Percentiles rank a stretch among this genome's conserved stretches.
phyloP scores from a whole-genome alignment of 2,113 vertebrate species.

The Riparia riparia region DNA sequence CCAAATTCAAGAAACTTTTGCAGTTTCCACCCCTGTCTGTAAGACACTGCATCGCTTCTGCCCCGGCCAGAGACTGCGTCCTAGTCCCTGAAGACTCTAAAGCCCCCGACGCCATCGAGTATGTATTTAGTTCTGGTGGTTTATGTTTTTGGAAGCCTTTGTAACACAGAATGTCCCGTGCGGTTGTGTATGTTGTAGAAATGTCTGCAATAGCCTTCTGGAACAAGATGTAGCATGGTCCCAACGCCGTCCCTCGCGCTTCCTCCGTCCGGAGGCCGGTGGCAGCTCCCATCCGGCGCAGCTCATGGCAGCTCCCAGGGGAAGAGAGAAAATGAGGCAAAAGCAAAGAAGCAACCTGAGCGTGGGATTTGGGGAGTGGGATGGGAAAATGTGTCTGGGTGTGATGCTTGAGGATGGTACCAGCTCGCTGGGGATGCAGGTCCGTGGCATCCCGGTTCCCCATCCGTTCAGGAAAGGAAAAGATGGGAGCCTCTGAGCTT shows the following conservation, averaged over 20 bases:
- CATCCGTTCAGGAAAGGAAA: accelerated
- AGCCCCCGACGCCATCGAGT: conserved; percentile 77
- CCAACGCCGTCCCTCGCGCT: conserved; percentile 67
- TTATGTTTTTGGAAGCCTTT: conserved; percentile 84
- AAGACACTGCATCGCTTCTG: conserved; percentile 82
- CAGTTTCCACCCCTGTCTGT: conserved; percentile 85
- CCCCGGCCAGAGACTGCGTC: conserved; percentile 78
- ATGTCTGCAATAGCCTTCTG: conserved; percentile 87
- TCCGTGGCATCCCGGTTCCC: accelerated
- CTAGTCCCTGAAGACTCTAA: conserved; percentile 96
- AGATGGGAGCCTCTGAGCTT: background rate
- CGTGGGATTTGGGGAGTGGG: conserved; percentile 24
- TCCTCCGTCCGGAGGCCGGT: conserved; percentile 73
- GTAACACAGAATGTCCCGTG: conserved; percentile 85
- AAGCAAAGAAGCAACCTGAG: background rate
- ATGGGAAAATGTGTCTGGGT: conserved; percentile 56
- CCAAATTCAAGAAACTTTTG: conserved; percentile 88
- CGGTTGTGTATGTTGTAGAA: conserved; percentile 88
- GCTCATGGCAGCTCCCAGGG: background rate
- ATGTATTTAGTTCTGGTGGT: conserved; percentile 87
- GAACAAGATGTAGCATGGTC: conserved; percentile 85
- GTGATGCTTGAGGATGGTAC: background rate
- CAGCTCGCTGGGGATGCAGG: background rate
- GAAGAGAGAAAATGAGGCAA: background rate
- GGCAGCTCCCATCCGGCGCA: conserved; percentile 31